phyloP scores from a whole-genome alignment of 2,797 vertebrate species.

The Tokudaia muenninki region DNA sequence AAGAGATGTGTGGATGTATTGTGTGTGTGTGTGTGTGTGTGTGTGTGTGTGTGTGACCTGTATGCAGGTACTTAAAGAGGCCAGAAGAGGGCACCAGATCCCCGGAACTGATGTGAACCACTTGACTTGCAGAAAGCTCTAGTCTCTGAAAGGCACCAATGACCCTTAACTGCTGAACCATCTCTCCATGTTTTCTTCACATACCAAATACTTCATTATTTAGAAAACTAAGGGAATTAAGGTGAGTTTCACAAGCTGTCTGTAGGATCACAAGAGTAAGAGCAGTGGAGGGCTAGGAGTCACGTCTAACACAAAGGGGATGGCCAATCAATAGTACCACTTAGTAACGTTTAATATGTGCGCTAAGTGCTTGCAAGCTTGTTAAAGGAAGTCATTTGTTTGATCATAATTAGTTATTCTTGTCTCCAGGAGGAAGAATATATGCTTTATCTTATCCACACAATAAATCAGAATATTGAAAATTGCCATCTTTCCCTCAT shows the following conservation, averaged over 20 bases:
- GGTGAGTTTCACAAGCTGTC: not conserved
- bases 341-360: not conserved
- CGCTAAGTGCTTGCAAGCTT: not conserved
- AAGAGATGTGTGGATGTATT: not conserved
- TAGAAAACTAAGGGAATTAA: slow-evolving; percentile 13
- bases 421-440: not conserved
- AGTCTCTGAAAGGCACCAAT: not conserved
- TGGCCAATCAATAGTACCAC: not conserved
- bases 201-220: not conserved
- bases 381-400: slow-evolving; percentile 23
- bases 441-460: not conserved
- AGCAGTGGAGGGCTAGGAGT: not conserved
- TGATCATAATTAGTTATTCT: not conserved
- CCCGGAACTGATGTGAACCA: not conserved
- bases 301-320: not conserved
- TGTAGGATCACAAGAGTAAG: slow-evolving; percentile 11
- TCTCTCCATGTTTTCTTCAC: not conserved
- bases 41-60: not conserved
- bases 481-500: not conserved
- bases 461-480: not conserved
- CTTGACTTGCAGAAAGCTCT: not conserved
- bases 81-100: not conserved
- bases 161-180: not conserved
- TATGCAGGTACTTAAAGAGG: not conserved
- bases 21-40: not conserved